phyloP scores from a whole-genome alignment of 2,888 invertebrate species.

The Mactromeris polynyma region DNA sequence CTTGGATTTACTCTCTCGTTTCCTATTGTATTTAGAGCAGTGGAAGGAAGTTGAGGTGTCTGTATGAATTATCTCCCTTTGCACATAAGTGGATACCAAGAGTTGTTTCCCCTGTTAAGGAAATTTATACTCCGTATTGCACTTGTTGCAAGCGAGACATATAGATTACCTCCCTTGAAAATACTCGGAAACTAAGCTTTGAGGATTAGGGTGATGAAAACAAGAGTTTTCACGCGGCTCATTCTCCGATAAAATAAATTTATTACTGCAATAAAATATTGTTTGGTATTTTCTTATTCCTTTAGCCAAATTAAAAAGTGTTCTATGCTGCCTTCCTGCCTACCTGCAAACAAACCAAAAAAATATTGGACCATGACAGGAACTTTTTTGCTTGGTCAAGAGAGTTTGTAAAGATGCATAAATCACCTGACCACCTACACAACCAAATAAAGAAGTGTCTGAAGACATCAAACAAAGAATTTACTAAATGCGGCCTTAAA shows the following conservation, averaged over 20 bases:
- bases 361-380: too few relatives aligned
- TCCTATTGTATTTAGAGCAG: conserved; percentile 15
- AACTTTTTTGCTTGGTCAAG: too few relatives aligned
- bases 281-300: background rate
- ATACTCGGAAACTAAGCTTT: conserved; percentile 33
- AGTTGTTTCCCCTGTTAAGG: background rate
- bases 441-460: too few relatives aligned
- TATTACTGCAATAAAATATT: conserved; percentile 13
- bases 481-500: too few relatives aligned
- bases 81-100: background rate
- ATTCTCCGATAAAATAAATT: conserved; percentile 17
- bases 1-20: conserved; percentile 23
- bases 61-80: background rate
- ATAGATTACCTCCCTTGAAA: conserved; percentile 26
- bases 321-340: too few relatives aligned
- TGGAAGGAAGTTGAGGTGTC: background rate
- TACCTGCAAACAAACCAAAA: too few relatives aligned
- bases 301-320: too few relatives aligned
- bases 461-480: too few relatives aligned
- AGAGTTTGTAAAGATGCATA: too few relatives aligned
- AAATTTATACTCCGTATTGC: background rate
- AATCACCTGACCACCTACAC: too few relatives aligned
- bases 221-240: background rate
- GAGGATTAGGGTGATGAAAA: conserved; percentile 22
- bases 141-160: background rate